Base-by-base conservation (phyloP, 1,140 invertebrate species). In the Sarcophaga bullata region DNA sequence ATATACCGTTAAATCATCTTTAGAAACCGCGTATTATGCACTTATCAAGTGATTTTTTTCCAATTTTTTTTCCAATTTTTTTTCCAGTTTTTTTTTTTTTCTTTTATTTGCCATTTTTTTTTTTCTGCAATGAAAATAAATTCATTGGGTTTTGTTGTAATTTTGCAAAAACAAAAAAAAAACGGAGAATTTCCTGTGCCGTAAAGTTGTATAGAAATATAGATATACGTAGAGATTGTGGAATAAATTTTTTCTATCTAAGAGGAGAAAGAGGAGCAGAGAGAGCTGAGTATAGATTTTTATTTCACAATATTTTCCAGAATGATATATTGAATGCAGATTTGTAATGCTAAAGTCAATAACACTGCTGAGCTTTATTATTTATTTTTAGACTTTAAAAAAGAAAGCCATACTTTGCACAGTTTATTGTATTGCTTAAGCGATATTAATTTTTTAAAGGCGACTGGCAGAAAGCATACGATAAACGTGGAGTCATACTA, bases 11-110 rank as follows among this genome's bases (percentile, higher is more conserved):
- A 78, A 78, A 78, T 78, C 75, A 78, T 78, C 75, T 78, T 78
- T 78, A 78, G 75, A 78, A 78, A 78, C 75, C 75, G 75, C 75
- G 49, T 78, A 78, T 78, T 78, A 78, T 78, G 75, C 75, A 78
- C 75, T 78, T 78, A 78, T 78, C 75, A 50, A 78, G 75, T 19
- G 75, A 50, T 19, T 19, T 52, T 50, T 78, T 78, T 78, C 25
- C 25, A 37, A 37, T 37, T 37, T 37, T 37, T 37, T 37, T 37
- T 4, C 25, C 1, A 37, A 2, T 37, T 37, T 37, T 37, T 37
- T 37, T n/a, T n/a, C n/a, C n/a, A n/a, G 25, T 4, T 2, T 37
- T 37, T 37, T 37, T 37, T 37, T 37, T 37, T 4, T 37, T 1
- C 25, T 37, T 37, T 37, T 37, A 37, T 68, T 58, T 7, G 11